Base-by-base conservation (phyloP, 1,140 invertebrate genomes). In the Campoletis sonorensis region DNA sequence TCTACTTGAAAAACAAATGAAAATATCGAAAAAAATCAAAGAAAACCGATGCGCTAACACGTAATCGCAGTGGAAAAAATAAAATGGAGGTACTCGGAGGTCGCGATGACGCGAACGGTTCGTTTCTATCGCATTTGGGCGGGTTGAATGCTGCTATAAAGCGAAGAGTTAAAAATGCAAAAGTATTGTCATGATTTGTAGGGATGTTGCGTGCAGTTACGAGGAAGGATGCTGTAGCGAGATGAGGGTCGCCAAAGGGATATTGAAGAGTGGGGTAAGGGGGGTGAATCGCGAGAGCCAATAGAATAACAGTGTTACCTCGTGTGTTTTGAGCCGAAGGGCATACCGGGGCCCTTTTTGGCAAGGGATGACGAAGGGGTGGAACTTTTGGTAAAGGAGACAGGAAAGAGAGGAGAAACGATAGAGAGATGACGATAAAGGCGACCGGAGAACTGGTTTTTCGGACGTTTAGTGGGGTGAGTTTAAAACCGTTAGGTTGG, bases 401-500 rank as follows among this genome's bases (percentile, higher is more conserved):
- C 33, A 33, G 72, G 72, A 40, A 75, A 45, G 40, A 45, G 40
- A 70, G n/a, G 18, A 27, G 49, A 54, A 75, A 10, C 40, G 49
- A 75, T 49, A 75, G 37, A 75, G 49, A 51, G 49, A 51, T 75
- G 40, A 73, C 71, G 71, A 73, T 75, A 37, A 37, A 45, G 40
- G 40, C 7, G 40, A 37, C 18, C 51, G 70, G 51, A 76, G 70
- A 75, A 90, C 88, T 91, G 87, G 88, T 89, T 90, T 45, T 89
- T 84, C 83, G 82, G 78, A 61, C 82, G 84, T 85, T 21, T 49
- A 58, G 84, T 87, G 86, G 88, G 89, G 89, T 87, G 86, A 86
- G 85, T 40, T 86, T 87, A 90, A 91, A 91, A 91, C 91, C 91
- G 91, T 92, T 91, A 91, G 89, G 89, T 88, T 85, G 86, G 90